phyloP scores from a whole-genome alignment of 2,888 invertebrate species.

The Amblyteles armatorius region DNA sequence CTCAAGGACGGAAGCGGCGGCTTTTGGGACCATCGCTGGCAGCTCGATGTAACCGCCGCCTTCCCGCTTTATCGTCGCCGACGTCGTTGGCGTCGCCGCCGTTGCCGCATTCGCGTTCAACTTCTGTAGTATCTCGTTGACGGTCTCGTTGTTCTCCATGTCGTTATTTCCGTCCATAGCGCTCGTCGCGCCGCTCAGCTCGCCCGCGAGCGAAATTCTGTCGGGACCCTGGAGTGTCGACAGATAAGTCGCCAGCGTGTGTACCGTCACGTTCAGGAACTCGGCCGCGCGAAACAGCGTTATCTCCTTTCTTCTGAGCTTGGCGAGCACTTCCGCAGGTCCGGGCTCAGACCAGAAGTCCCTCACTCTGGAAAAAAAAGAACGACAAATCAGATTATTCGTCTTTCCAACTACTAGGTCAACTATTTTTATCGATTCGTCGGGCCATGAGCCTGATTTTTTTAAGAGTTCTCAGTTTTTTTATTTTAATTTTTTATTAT shows the following conservation, averaged over 20 bases:
- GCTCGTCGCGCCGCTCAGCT: slow-evolving; percentile 81
- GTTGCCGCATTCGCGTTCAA: slow-evolving; percentile 79
- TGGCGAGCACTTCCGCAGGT: slow-evolving; percentile 90
- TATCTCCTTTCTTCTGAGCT: slow-evolving; percentile 90
- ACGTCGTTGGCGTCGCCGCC: slow-evolving; percentile 77
- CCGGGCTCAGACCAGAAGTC: slow-evolving; percentile 93
- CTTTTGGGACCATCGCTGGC: slow-evolving; percentile 80
- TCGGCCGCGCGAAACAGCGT: slow-evolving; percentile 90
- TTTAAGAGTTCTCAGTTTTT: neutral
- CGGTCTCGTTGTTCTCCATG: slow-evolving; percentile 84
- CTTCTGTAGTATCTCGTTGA: slow-evolving; percentile 85
- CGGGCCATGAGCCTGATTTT: neutral
- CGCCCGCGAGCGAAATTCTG: slow-evolving; percentile 84
- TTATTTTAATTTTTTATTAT: neutral
- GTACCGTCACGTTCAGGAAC: slow-evolving; percentile 91
- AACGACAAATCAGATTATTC: neutral
- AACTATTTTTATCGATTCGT: neutral
- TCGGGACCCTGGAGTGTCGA: slow-evolving; percentile 87
- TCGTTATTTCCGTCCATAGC: slow-evolving; percentile 83
- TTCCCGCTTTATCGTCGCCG: slow-evolving; percentile 84
- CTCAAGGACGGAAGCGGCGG: slow-evolving; percentile 84
- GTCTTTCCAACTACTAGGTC: neutral
- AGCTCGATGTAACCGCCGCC: slow-evolving; percentile 83
- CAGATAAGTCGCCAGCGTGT: slow-evolving; percentile 90
- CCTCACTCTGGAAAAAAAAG: slow-evolving; percentile 85